Percentiles rank a stretch among this genome's conserved stretches.
These are phyloP conservation scores for Halcyon leucocephala DNA, from an alignment of 2,797 vertebrate species.

Conservation along the genomic window DNA sequence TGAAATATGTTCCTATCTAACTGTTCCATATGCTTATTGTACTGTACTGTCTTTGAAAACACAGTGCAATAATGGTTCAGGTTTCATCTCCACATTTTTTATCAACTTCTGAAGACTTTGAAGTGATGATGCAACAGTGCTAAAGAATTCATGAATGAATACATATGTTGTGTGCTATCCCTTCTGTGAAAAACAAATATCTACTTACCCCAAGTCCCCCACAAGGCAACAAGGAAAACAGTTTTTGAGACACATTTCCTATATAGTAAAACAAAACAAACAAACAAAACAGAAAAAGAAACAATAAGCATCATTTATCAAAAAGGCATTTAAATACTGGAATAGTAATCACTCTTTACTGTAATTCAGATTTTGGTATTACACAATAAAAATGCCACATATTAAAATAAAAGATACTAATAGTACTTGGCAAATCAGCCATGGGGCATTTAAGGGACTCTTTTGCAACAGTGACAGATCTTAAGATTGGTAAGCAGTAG, in stretches of 20 bases:
- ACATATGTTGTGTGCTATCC: neutral
- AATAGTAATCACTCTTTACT: neutral
- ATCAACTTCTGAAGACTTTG: neutral
- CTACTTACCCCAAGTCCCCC: slow-evolving; percentile 84
- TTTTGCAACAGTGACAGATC: neutral
- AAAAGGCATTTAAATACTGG: neutral
- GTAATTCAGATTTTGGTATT: neutral
- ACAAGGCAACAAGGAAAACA: slow-evolving; percentile 83
- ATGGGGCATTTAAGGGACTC: neutral
- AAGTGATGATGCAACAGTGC: neutral
- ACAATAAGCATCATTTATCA: neutral
- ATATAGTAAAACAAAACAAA: slow-evolving; percentile 33
- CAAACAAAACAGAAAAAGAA: neutral
- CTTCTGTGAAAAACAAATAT: neutral
- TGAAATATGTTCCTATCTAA: neutral
- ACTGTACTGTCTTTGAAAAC: neutral
- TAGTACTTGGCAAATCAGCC: neutral
- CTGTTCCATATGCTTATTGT: neutral
- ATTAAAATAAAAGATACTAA: neutral
- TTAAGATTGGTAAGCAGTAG: neutral
- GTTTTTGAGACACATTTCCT: slow-evolving; percentile 78
- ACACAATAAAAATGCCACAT: neutral
- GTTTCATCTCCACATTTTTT: neutral
- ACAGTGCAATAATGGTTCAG: neutral
- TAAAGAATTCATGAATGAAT: neutral